phyloP scores from a whole-genome alignment of 2,888 invertebrate species.

The Sclerodermus sp. region DNA sequence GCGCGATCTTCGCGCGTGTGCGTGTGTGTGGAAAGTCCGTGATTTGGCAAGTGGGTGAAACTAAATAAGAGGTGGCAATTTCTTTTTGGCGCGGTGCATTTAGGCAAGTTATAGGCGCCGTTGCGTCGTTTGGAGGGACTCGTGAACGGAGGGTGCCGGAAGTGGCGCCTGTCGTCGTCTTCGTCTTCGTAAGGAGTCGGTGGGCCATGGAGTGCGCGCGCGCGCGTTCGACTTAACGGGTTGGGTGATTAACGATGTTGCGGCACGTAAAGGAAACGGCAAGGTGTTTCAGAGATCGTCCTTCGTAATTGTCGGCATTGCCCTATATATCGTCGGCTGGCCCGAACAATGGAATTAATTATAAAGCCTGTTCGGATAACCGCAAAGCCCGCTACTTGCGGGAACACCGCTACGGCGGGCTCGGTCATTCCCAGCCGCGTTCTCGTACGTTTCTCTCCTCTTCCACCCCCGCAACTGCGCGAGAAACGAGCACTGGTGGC shows the following conservation, averaged over 20 bases:
- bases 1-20: too few relatives aligned
- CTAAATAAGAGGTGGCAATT: too few relatives aligned
- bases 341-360: conserved; percentile 53
- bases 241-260: conserved; percentile 41
- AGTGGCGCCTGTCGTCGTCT: too few relatives aligned
- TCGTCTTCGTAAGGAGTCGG: too few relatives aligned
- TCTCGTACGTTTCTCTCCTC: not conserved
- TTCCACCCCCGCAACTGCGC: not conserved
- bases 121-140: too few relatives aligned
- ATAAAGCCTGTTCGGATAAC: conserved; percentile 45
- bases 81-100: too few relatives aligned
- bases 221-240: not conserved
- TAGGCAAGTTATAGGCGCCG: too few relatives aligned
- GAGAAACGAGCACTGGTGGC: too few relatives aligned
- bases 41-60: too few relatives aligned
- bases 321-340: conserved; percentile 24
- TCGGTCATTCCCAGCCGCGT: conserved; percentile 17
- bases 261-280: conserved; percentile 33
- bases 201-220: conserved; percentile 6
- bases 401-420: conserved; percentile 19
- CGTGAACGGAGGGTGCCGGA: too few relatives aligned
- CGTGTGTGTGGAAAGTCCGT: too few relatives aligned
- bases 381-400: conserved; percentile 42
- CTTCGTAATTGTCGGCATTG: conserved; percentile 34
- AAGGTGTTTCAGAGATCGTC: conserved; percentile 25